A percentile compares a stretch with the other conserved stretches of the same genome.
Conservation (phyloP, 2,888 invertebrate genomes). For the Caenorhabditis sp. region DNA sequence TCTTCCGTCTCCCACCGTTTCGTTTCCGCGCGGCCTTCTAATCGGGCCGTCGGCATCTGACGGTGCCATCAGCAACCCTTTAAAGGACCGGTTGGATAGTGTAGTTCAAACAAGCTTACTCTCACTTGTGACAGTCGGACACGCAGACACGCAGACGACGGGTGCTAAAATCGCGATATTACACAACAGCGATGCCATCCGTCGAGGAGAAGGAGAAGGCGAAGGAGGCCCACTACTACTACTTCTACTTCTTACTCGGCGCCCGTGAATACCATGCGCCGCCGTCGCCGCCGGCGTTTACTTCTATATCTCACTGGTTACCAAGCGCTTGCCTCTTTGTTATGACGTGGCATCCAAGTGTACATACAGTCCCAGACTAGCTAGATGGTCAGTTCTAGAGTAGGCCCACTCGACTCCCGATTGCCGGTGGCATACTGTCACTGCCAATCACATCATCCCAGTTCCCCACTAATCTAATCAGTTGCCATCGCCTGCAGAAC, state of each 20-base stretch:
- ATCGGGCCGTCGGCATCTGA: slow-evolving; percentile 38
- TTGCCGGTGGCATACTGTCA: not conserved
- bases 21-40: slow-evolving; percentile 13
- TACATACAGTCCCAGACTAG: too few species aligned
- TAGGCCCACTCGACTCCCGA: not conserved
- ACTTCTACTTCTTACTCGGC: slow-evolving; percentile 36
- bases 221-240: slow-evolving; percentile 31
- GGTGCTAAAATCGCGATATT: slow-evolving; percentile 56
- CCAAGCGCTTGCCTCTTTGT: too few species aligned
- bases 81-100: slow-evolving; percentile 56
- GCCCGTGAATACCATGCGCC: slow-evolving; percentile 18
- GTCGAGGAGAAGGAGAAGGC: slow-evolving; percentile 11
- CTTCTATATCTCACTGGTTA: too few species aligned
- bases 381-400: too few species aligned
- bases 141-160: slow-evolving; percentile 37
- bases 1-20: not conserved
- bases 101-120: slow-evolving; percentile 61
- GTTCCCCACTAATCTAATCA: slow-evolving; percentile 1
- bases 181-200: slow-evolving; percentile 55
- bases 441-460: not conserved
- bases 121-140: slow-evolving; percentile 46
- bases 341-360: too few species aligned
- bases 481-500: not conserved
- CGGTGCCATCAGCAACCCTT: slow-evolving; percentile 48
- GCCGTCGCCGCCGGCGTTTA: too few species aligned